Evolutionary conservation across 2,113 vertebrate species (phyloP).

Genomic region (Diphyllodes magnificus): DNA sequence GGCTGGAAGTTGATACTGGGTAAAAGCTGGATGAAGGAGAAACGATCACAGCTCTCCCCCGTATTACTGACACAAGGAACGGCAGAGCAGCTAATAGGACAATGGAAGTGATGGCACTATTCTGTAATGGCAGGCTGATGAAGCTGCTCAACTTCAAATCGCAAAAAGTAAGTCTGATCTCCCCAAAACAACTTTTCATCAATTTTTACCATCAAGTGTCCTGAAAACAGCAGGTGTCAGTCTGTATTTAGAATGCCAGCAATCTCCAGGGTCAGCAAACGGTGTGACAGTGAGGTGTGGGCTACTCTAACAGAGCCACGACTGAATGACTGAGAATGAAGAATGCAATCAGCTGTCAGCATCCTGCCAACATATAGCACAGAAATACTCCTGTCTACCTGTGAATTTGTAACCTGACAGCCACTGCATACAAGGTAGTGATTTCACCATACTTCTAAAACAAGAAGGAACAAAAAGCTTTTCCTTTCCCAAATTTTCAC

Average conservation of each 20-base stretch:
- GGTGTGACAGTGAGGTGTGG: background rate
- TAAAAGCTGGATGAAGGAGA: background rate
- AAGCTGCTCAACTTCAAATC: background rate
- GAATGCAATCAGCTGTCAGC: background rate
- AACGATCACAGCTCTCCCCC: background rate
- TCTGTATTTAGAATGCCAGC: background rate
- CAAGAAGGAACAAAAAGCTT: background rate
- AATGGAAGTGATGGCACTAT: background rate
- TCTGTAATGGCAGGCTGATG: fast-evolving
- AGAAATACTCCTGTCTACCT: background rate
- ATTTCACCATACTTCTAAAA: background rate
- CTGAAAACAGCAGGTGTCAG: background rate
- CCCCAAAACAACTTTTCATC: background rate
- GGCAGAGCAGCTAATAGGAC: background rate
- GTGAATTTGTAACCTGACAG: background rate
- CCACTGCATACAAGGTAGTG: background rate
- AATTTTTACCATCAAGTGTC: background rate
- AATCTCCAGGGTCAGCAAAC: background rate
- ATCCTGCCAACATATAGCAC: background rate
- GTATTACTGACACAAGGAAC: background rate
- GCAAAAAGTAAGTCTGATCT: background rate
- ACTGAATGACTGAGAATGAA: background rate
- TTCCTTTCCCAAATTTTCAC: background rate
- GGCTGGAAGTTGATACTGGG: background rate
- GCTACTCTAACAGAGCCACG: fast-evolving